Evolutionary conservation across 2,113 vertebrate species (phyloP), one percentile per base, ranked within the genome.

Genomic region (Otolemur garnettii): DNA sequence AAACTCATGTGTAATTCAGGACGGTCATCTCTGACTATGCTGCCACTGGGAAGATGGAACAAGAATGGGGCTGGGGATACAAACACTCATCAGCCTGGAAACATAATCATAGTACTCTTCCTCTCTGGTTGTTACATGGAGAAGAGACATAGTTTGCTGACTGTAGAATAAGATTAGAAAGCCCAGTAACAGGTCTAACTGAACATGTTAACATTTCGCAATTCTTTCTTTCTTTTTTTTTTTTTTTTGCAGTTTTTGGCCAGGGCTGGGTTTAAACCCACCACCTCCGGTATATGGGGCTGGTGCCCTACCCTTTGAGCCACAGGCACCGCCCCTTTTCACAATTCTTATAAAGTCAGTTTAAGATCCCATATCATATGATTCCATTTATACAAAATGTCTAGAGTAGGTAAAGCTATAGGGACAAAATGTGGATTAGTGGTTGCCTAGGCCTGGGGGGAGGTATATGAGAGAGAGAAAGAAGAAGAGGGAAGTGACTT

Each of bases 11-110:
- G 42, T 94, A 90, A 57, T 90, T 97, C 69, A 42, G 71, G 94
- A 95, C 30, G 80, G 85, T 89, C 97, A 95, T 69, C 94, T 94
- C 78, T 96, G 96, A 90, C 38, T 93, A 55, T 81, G 87, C 26
- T 42, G 82, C 69, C 84, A 84, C 71, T 95, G 35, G 62, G 42
- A 95, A 93, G 79, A 66, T 15, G 74, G 82, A 96, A 53, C 88
- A 96, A 33, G 92, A 75, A 95, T 77, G 95, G 93, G 38, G 74
- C 55, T 82, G 64, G 78, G 72, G 71, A n/a, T 3, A 0, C 26
- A 75, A 86, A 94, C 24, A 69, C 59, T 77, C 59, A 42, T 74
- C 66, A 45, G 64, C 93, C 80, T 21, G 62, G 80, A 97, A 87
- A 53, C 45, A 82, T 15, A 97, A 93, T 79, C 87, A 82, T n/a